A percentile compares a stretch with the other conserved stretches of the same genome.
Evolutionary conservation across 2,888 invertebrate species (phyloP).

Genomic region (Lissocephala sabroskyi): DNA sequence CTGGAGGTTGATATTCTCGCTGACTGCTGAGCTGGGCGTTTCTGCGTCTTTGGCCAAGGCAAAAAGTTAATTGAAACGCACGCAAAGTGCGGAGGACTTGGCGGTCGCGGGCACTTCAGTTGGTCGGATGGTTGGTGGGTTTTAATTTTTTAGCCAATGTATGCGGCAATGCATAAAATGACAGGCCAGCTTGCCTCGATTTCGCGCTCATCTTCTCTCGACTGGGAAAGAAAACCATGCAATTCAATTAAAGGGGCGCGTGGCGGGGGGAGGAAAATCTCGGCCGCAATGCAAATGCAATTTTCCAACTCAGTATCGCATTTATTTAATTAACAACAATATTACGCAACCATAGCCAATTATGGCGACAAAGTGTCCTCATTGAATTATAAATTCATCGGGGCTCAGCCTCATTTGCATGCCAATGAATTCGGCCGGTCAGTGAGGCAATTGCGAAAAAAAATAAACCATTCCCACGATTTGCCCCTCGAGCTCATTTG

Average conservation of each 20-base stretch:
- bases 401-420: conserved; percentile 66
- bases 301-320: conserved; percentile 40
- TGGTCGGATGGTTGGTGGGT: background rate
- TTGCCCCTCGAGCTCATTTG: conserved; percentile 40
- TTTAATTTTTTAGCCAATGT: background rate
- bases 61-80: conserved; percentile 64
- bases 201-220: background rate
- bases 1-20: no score
- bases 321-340: conserved; percentile 63
- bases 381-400: conserved; percentile 59
- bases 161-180: background rate
- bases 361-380: conserved; percentile 65
- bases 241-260: conserved; percentile 25
- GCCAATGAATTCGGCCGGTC: conserved; percentile 47
- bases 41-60: conserved; percentile 42
- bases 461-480: conserved; percentile 29
- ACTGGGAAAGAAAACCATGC: conserved; percentile 12
- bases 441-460: conserved; percentile 22
- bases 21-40: conserved; percentile 10
- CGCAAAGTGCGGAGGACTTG: conserved; percentile 30
- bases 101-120: background rate
- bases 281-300: conserved; percentile 30
- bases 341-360: conserved; percentile 46
- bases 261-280: conserved; percentile 18
- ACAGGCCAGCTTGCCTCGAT: no score